Conservation (phyloP, 2,113 vertebrate genomes). For the Pseudorectes ferrugineus region DNA sequence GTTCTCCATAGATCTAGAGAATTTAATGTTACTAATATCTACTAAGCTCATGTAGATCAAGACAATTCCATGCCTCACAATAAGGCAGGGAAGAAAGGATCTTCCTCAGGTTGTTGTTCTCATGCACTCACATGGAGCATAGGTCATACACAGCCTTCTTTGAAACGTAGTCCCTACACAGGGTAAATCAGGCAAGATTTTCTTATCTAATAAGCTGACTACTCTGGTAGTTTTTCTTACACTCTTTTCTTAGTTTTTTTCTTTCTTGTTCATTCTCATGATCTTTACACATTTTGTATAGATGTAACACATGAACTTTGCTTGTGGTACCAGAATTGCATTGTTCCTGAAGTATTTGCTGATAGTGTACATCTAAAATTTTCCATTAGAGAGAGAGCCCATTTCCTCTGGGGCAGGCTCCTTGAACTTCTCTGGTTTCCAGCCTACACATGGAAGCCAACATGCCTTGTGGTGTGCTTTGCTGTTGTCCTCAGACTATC, state of each 20-base stretch:
- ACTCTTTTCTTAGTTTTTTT: not conserved
- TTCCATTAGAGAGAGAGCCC: not conserved
- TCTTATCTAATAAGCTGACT: not conserved
- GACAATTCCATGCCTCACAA: not conserved
- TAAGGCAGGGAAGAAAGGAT: not conserved
- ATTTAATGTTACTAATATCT: not conserved
- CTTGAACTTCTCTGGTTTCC: not conserved
- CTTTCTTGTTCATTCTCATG: not conserved
- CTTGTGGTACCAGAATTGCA: not conserved
- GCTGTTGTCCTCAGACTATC: not conserved
- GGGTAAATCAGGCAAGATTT: not conserved
- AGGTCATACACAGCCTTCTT: not conserved
- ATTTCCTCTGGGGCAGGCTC: not conserved
- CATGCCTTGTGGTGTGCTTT: not conserved
- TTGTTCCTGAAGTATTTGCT: not conserved
- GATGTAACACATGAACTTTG: rapidly evolving
- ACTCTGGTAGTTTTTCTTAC: not conserved
- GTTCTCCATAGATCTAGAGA: not conserved
- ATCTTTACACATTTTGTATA: not conserved
- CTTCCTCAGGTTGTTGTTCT: not conserved
- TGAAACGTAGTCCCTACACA: not conserved
- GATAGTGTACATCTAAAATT: not conserved
- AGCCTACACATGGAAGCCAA: not conserved
- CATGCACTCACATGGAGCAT: not conserved
- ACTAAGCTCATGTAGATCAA: not conserved